Conservation (phyloP, 2,113 vertebrate species). For the Arizona elegans region DNA sequence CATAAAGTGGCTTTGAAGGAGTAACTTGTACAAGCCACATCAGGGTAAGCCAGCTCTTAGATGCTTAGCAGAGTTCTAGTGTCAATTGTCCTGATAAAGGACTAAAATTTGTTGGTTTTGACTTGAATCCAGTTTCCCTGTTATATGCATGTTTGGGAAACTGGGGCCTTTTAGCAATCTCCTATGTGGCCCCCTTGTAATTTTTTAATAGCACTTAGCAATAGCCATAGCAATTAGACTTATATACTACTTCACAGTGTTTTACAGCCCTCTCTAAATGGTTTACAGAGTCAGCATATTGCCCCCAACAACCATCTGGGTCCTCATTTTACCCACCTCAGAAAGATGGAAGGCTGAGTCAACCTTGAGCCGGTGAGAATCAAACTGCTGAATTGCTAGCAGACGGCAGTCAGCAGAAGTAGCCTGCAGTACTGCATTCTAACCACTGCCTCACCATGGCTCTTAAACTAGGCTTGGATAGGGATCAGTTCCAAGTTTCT, state of each 20-base stretch:
- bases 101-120: neutral
- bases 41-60: neutral
- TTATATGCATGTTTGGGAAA: neutral
- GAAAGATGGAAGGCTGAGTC: no score
- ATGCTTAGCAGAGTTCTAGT: neutral
- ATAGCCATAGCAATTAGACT: no score
- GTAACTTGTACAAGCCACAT: neutral
- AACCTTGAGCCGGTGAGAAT: no score
- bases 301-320: no score
- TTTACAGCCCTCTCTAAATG: no score
- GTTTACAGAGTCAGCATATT: no score
- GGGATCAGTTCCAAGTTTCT: neutral
- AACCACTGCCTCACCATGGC: no score
- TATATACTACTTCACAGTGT: no score
- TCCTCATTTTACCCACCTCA: no score
- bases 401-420: no score
- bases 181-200: neutral
- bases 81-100: neutral
- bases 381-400: no score
- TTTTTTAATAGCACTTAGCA: neutral
- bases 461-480: neutral
- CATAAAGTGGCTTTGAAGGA: neutral
- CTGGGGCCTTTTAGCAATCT: neutral
- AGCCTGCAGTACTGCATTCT: no score
- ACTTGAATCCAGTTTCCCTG: neutral